Evolutionary conservation across 1,140 invertebrate genomes (phyloP), one percentile per base, ranked within the genome.

Genomic region (Drosophila subobscura): DNA sequence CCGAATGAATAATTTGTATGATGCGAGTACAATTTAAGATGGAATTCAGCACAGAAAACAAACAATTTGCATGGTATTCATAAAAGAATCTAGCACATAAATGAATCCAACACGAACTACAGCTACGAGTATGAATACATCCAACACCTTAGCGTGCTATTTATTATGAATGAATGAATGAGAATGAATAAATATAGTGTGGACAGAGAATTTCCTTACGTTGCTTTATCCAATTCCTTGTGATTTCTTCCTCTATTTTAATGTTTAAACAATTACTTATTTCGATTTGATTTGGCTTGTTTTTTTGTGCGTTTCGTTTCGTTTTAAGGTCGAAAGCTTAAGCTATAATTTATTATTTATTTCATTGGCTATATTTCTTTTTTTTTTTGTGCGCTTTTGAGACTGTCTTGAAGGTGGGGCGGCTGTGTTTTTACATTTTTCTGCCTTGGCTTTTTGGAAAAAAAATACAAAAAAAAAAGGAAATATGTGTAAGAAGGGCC

Each of bases 291-390:
- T 59, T 58, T 74, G 58, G 71, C 60, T 59, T 59, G 51, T 41
- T 46, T 76, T 54, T 14, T 76, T 84, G 79, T 84, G 79, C 79
- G 79, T 79, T 76, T 83, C 58, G 55, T 59, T 84, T 72, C 10
- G n/a, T 51, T 61, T 44, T 56, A 40, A 27, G n/a, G 50, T 54
- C 66, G 49, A 55, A 55, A 53, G 20, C 23, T 56, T 72, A 65
- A 49, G 41, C 33, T 40, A 59, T 27, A 55, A 23, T 72, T 60
- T 52, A 27, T 33, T 60, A 27, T 49, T 41, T 22, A 45, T 56
- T 56, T 45, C 57, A 23, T 51, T 41, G 10, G 33, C 10, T 37
- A 37, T 47, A 20, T 29, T 47, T 46, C 4, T 46, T 50, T 22
- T 37, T 16, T 45, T 46, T 53, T 16, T 60, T 75, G 54, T 75